Conservation (phyloP, 2,113 vertebrate species). For the Equus quagga region DNA sequence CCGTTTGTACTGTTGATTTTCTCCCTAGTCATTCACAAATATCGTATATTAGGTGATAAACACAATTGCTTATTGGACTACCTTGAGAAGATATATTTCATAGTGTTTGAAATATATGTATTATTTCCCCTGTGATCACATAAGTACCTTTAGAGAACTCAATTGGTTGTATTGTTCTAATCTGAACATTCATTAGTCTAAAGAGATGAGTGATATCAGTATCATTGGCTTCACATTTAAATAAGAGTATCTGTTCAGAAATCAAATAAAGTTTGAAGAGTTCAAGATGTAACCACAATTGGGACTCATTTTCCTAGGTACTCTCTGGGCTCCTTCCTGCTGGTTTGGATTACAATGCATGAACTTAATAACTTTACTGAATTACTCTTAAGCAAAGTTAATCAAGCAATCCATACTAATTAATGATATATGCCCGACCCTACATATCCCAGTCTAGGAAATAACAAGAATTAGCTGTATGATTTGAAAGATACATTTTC, state of each 20-base stretch:
- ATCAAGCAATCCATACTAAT: background rate
- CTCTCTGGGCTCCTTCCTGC: background rate
- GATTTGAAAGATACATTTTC: constrained; percentile 34
- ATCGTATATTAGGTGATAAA: background rate
- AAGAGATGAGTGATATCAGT: background rate
- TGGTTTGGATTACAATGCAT: background rate
- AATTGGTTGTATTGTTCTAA: background rate
- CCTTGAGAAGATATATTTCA: background rate
- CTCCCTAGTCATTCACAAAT: background rate
- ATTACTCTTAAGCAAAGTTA: background rate
- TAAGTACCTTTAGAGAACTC: background rate
- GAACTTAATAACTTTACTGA: background rate
- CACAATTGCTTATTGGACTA: background rate
- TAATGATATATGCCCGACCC: background rate
- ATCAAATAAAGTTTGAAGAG: background rate
- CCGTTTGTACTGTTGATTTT: background rate
- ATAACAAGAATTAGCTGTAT: background rate
- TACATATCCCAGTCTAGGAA: background rate
- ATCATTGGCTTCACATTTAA: constrained; percentile 17
- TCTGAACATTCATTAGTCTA: background rate
- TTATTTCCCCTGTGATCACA: background rate
- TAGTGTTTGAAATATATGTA: background rate
- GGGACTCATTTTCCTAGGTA: background rate
- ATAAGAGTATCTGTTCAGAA: background rate
- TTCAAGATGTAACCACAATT: background rate